These are phyloP conservation scores for Alloplasta piceator DNA, from an alignment of 2,888 invertebrate genomes.

Conservation along the genomic window DNA sequence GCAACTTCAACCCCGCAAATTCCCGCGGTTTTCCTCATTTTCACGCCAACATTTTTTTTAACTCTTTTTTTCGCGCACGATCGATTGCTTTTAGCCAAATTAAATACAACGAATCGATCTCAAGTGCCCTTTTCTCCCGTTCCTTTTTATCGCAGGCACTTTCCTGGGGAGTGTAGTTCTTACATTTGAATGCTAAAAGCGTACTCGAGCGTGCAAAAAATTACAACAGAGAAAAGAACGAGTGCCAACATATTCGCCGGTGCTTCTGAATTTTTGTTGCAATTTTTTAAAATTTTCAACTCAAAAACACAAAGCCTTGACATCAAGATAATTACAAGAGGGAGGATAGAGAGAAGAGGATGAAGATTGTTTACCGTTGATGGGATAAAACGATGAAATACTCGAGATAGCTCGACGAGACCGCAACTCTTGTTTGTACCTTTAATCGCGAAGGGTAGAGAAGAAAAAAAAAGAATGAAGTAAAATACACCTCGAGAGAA, in stretches of 20 bases:
- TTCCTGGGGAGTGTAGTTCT: no score
- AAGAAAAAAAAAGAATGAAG: constrained; percentile 17
- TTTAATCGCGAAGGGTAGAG: constrained; percentile 9
- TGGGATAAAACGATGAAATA: not conserved
- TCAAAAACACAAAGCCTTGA: not conserved
- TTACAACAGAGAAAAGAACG: no score
- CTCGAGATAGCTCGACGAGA: not conserved
- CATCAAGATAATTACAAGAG: not conserved
- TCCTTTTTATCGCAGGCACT: no score
- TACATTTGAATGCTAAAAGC: no score
- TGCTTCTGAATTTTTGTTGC: not conserved
- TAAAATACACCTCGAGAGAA: constrained; percentile 1
- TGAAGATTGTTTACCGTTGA: not conserved
- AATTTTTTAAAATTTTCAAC: not conserved
- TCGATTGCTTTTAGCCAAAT: constrained; percentile 35
- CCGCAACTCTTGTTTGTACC: not conserved
- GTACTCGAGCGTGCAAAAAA: no score
- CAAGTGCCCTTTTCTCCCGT: not conserved
- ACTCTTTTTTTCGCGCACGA: not conserved
- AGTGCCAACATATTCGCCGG: no score
- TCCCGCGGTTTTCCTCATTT: constrained; percentile 10
- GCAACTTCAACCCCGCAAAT: not conserved
- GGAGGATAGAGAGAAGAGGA: no score
- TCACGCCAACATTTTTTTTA: not conserved
- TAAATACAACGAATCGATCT: constrained; percentile 3